Percentiles rank a stretch among this genome's conserved stretches.
phyloP scores from a whole-genome alignment of 2,797 vertebrate species.

The Cynodonichthys magdalenae region DNA sequence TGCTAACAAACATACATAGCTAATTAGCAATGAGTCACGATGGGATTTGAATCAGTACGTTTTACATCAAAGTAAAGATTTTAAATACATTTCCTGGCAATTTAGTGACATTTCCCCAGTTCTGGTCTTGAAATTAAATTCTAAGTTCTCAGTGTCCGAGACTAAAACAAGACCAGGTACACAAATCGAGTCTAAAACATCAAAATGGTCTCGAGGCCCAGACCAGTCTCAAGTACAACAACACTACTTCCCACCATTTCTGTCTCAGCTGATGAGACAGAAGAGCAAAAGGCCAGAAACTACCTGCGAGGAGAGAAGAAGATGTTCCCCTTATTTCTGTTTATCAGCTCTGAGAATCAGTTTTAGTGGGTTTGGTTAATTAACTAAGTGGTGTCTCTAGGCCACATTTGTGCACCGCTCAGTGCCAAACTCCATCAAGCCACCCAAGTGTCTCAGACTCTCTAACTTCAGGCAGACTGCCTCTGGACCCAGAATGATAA shows the following conservation, averaged over 20 bases:
- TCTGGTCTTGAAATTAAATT: no score
- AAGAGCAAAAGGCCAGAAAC: conserved; percentile 61
- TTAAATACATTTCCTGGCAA: no score
- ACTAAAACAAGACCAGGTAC: no score
- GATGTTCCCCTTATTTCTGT: conserved; percentile 44
- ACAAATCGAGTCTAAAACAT: no score
- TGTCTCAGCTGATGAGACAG: conserved; percentile 26
- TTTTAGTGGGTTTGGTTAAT: conserved; percentile 76
- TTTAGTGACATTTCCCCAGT: no score
- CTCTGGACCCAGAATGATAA: conserved; percentile 66
- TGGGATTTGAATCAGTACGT: no score
- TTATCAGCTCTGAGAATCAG: conserved; percentile 69
- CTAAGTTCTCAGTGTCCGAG: no score
- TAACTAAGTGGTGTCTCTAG: conserved; percentile 74
- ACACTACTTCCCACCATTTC: conserved; percentile 7
- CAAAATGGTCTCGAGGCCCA: no score
- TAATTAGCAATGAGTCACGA: no score
- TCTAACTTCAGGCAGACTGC: conserved; percentile 50
- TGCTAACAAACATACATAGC: no score
- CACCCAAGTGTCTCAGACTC: conserved; percentile 60
- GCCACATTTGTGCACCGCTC: conserved; percentile 48
- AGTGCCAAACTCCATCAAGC: conserved; percentile 70
- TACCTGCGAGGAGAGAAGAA: conserved; percentile 24
- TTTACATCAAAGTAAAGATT: no score
- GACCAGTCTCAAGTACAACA: no score